phyloP scores from a whole-genome alignment of 2,797 vertebrate genomes.

The Sebastes jordani region DNA sequence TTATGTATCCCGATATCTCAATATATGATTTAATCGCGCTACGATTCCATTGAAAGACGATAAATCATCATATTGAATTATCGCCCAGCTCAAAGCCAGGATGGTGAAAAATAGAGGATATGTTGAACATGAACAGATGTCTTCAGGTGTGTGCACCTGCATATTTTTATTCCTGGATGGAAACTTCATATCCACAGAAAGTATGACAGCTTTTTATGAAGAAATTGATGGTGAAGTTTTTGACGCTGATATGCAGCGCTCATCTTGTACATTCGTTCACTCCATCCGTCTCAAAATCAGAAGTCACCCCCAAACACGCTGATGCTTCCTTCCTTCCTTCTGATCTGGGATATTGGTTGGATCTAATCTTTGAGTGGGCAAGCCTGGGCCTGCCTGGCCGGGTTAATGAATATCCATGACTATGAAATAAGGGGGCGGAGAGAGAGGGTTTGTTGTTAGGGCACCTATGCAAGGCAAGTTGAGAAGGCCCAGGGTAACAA shows the following conservation, averaged over 20 bases:
- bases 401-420: constrained; percentile 93
- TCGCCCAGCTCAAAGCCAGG: no score
- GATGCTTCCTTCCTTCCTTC: constrained; percentile 9
- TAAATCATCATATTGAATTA: no score
- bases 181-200: neutral
- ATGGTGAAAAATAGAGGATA: no score
- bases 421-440: constrained; percentile 83
- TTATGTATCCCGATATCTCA: no score
- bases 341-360: constrained; percentile 80
- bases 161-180: neutral
- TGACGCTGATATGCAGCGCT: neutral
- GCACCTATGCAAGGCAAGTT: constrained; percentile 82
- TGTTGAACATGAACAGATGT: neutral
- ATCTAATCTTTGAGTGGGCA: constrained; percentile 87
- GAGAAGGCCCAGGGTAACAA: constrained; percentile 82
- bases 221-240: neutral
- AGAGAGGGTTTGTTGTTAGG: constrained; percentile 89
- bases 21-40: no score
- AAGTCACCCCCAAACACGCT: neutral
- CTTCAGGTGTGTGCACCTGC: constrained; percentile 25
- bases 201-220: neutral
- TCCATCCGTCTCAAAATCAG: neutral
- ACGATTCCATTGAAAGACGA: no score
- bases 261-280: neutral
- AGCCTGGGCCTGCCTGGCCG: constrained; percentile 88